Base-by-base conservation (phyloP, 1,140 invertebrate genomes). In the Adoxophyes honmai region DNA sequence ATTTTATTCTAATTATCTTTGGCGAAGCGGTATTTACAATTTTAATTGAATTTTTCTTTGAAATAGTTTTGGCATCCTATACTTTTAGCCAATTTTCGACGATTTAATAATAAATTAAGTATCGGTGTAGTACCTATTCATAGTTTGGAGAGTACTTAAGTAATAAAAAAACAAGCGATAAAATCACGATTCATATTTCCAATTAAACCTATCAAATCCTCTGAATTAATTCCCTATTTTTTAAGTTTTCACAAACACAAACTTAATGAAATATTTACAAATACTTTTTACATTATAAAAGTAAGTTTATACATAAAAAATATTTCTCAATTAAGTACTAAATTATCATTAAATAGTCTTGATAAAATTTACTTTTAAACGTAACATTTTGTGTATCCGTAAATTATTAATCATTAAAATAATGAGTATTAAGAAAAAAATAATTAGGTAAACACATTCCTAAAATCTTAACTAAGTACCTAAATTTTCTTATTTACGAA, bases 1-100 rank as follows among this genome's bases (percentile, higher is more conserved):
- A 72, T 66, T 66, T 69, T 70, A 68, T 52, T 66, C 62, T 76
- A 70, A 64, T 57, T 67, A 66, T 78, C 73, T 79, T 79, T 79
- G 76, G 76, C 76, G 65, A 76, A 79, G 71, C 73, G 52, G 60
- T 75, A 75, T 75, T 73, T 75, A 75, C 73, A 75, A 62, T 54
- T 64, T 54, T 48, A 28, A 11, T 48, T 28, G 15, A n/a, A 39
- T 39, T 1, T 8, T 34, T 15, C 11, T 8, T 18, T 21, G 16
- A 18, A 10, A 44, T 18, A 44, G n/a, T 10, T 18, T 44, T 44
- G 39, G 39, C 39, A 44, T n/a, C 38, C 16, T 39, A 10, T 39
- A 15, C 16, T 21, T 44, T 44, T 44, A 8, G 21, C 16, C 16
- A 44, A 18, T 13, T 13, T 48, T 44, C 16, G 21, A 44, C n/a